Evolutionary conservation across 2,888 invertebrate genomes (phyloP).

Genomic region (Lutraria lutraria): DNA sequence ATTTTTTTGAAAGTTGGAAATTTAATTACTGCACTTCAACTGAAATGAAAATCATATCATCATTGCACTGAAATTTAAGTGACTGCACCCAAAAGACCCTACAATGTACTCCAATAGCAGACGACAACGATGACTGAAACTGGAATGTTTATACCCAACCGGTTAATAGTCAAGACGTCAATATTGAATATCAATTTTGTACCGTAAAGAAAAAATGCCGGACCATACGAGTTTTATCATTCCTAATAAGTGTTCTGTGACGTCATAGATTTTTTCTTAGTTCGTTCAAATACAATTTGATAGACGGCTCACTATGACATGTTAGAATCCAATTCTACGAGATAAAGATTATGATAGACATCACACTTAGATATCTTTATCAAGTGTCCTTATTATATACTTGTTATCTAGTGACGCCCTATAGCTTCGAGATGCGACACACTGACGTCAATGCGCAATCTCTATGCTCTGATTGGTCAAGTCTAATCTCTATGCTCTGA

Average conservation of each 20-base stretch:
- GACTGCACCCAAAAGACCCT: not conserved
- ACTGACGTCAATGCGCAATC: not conserved
- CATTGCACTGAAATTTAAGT: no score
- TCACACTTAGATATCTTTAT: not conserved
- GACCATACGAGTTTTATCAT: not conserved
- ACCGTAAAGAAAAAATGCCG: not conserved
- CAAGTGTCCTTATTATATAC: not conserved
- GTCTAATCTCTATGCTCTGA: no score
- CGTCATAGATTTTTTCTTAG: not conserved
- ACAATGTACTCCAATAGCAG: not conserved
- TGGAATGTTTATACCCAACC: not conserved
- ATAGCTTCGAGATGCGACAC: not conserved
- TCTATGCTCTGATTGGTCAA: no score
- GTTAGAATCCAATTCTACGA: not conserved
- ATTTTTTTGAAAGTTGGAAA: no score
- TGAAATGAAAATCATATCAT: no score
- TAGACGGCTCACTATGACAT: no score
- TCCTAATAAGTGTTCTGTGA: not conserved
- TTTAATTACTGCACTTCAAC: no score
- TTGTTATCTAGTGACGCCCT: not conserved
- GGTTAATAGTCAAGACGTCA: not conserved
- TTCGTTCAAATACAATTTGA: not conserved
- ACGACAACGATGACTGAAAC: not conserved
- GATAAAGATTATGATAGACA: not conserved
- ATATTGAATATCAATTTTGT: not conserved